Percentiles rank a stretch among this genome's conserved stretches.
phyloP scores from a whole-genome alignment of 1,140 invertebrate genomes.

The Anastatus disparis region DNA sequence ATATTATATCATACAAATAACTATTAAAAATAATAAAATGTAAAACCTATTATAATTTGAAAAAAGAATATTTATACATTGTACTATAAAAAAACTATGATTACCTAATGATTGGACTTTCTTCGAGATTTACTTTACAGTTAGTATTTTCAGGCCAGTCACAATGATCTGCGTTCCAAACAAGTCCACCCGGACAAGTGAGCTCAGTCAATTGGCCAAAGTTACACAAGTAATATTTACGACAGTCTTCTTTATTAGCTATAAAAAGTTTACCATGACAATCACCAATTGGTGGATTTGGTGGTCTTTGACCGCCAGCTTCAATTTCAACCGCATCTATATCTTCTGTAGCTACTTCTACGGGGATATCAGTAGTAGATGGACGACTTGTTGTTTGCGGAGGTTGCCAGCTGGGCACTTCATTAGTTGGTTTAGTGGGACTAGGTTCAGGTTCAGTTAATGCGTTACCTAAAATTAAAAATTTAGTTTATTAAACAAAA shows the following conservation, averaged over 20 bases:
- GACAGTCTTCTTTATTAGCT: conserved; percentile 76
- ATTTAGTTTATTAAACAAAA: not conserved
- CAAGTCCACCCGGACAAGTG: conserved; percentile 75
- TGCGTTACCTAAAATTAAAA: not conserved
- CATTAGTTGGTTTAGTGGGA: conserved; percentile 26
- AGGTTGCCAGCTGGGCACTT: not conserved
- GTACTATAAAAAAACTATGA: too few species aligned
- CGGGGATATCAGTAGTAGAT: conserved; percentile 21
- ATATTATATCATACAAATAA: not conserved
- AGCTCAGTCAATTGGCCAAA: conserved; percentile 75
- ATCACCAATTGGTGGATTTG: conserved; percentile 49
- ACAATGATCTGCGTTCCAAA: conserved; percentile 83
- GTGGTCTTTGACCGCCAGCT: conserved; percentile 44
- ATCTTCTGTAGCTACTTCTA: conserved; percentile 53
- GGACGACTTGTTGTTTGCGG: not conserved
- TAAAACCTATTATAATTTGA: not conserved
- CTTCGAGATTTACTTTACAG: conserved; percentile 58
- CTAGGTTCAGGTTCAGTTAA: conserved; percentile 38
- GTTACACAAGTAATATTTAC: conserved; percentile 84
- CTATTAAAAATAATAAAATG: not conserved
- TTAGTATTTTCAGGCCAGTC: conserved; percentile 81
- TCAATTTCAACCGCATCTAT: conserved; percentile 57
- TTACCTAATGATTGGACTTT: not conserved
- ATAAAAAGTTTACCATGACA: conserved; percentile 73
- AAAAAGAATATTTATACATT: not conserved